Base-by-base conservation (phyloP, 2,888 invertebrate genomes). In the Pseudolycoriella hygida region DNA sequence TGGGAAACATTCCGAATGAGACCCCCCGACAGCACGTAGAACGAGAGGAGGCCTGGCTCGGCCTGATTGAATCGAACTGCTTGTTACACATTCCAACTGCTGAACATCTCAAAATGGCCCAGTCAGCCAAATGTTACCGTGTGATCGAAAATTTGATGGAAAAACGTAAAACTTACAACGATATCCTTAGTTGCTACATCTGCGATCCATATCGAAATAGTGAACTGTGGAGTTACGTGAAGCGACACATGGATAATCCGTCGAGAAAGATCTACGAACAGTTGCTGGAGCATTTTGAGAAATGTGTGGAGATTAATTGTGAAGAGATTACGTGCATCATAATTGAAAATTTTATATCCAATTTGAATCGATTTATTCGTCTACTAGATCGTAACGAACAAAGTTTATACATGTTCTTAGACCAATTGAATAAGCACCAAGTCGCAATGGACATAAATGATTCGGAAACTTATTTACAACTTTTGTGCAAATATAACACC, bases 61-160 rank as follows among this genome's bases (percentile, higher is more conserved):
- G 83, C 56, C 62, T 85, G 25, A 62, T 84, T 11, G 66, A 70
- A n/a, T 69, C 73, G 47, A 70, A 76, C 51, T 71, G 75, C 42
- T 62, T 81, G 18, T 61, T 65, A 19, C 69, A 74, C 55, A 70
- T 77, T 48, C 68, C 73, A 47, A 67, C 68, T 47, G 70, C 72
- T 30, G 67, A 73, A 50, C 67, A 82, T 46, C 58, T 83, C 15
- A 55, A 65, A 37, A 64, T 76, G 54, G 80, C 82, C 1, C 67
- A 74, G 49, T 67, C 71, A 37, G 77, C 82, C 1, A 70, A 72
- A 53, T 84, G 82, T 59, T 80, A 73, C 56, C 71, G 74, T 49
- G 80, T 84, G 1, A 77, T 78, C 54, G 81, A 83, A 57, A 68
- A 74, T 56, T 60, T 85, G 42, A 73, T 82, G 55, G 77, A 79